Percentiles rank a stretch among this genome's conserved stretches.
These are phyloP conservation scores for Oxyteleia sp. DNA, from an alignment of 2,888 invertebrate genomes.

Conservation along the genomic window DNA sequence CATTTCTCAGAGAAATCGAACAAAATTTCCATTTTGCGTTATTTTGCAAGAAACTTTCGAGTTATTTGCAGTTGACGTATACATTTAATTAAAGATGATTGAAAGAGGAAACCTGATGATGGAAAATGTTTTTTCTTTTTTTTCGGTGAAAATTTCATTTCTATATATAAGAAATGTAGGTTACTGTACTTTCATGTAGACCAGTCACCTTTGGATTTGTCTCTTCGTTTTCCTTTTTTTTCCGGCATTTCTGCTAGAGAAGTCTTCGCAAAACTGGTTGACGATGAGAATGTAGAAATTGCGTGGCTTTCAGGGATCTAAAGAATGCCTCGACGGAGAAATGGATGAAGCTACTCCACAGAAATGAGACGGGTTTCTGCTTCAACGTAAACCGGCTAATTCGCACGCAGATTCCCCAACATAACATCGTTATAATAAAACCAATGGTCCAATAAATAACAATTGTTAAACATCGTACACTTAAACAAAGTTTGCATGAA, in stretches of 20 bases:
- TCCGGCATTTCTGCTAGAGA: conserved; percentile 47
- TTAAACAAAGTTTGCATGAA: too few species aligned
- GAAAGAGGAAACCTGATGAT: conserved; percentile 48
- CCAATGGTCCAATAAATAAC: too few species aligned
- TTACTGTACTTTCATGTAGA: conserved; percentile 70
- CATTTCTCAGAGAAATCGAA: too few species aligned
- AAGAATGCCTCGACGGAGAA: conserved; percentile 52
- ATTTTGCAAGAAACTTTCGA: conserved; percentile 40
- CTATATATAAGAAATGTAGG: conserved; percentile 66
- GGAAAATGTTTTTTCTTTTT: conserved; percentile 50
- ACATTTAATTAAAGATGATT: conserved; percentile 45
- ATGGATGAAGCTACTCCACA: conserved; percentile 36
- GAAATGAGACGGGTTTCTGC: conserved; percentile 54
- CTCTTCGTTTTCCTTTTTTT: conserved; percentile 54
- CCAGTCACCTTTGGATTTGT: conserved; percentile 52
- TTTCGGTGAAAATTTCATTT: conserved; percentile 60
- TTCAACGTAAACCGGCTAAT: conserved; percentile 36
- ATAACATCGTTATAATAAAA: neutral
- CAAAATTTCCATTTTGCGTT: too few species aligned
- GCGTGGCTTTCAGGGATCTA: conserved; percentile 29
- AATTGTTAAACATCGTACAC: too few species aligned
- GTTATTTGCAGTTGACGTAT: neutral
- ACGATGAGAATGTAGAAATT: conserved; percentile 61
- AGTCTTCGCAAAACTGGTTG: conserved; percentile 65
- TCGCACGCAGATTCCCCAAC: neutral